phyloP scores from a whole-genome alignment of 53 echinoderm and acorn worm species.

The Stichopus horrens region DNA sequence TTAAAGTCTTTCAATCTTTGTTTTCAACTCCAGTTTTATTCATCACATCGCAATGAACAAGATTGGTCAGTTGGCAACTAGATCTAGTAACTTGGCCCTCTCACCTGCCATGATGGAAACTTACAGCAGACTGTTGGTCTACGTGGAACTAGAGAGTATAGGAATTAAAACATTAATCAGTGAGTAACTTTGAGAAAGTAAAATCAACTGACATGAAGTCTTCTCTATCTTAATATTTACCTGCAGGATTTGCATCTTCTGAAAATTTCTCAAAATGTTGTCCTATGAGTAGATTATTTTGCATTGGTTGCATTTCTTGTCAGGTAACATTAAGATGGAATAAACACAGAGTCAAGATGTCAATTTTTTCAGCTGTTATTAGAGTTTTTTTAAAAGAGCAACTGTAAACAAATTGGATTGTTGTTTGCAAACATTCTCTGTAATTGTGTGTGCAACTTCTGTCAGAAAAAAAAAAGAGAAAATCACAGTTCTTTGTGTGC shows the following conservation, averaged over 20 bases:
- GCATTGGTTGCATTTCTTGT: too few species aligned
- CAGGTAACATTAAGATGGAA: too few species aligned
- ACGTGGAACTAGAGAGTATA: constrained; percentile 90
- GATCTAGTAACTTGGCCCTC: constrained; percentile 47
- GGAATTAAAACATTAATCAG: constrained; percentile 95
- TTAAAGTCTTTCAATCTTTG: not conserved
- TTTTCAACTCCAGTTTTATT: constrained; percentile 60
- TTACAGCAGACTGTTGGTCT: constrained; percentile 92
- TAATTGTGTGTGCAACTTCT: not conserved
- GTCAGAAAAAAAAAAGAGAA: not conserved
- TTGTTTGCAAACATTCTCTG: too few species aligned
- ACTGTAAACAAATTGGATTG: too few species aligned
- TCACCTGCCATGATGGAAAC: constrained; percentile 92
- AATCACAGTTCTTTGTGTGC: not conserved
- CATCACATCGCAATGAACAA: constrained; percentile 80
- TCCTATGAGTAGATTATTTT: too few species aligned
- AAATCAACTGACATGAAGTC: not conserved
- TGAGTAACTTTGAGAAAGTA: constrained; percentile 44
- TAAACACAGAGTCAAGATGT: too few species aligned
- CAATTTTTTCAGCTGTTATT: too few species aligned
- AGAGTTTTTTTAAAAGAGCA: too few species aligned
- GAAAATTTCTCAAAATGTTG: too few species aligned
- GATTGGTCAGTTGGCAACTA: constrained; percentile 57
- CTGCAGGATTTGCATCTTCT: too few species aligned
- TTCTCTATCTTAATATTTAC: too few species aligned